phyloP scores from a whole-genome alignment of 1,140 invertebrate genomes.

The Drosophila tani region DNA sequence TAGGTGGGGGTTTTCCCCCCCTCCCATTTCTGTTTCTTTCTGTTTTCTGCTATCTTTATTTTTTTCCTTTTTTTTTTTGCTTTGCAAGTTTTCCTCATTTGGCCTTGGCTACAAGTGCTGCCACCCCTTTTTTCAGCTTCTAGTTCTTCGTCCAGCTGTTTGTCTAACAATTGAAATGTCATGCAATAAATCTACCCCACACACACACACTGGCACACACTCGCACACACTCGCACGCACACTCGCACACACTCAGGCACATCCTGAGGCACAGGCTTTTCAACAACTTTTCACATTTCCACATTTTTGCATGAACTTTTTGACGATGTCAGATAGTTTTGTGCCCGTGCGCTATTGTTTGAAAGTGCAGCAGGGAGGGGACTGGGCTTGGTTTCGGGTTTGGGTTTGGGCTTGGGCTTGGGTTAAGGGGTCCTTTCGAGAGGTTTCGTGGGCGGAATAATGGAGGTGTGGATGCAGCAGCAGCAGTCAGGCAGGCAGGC shows the following conservation, averaged over 20 bases:
- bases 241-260: neutral
- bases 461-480: constrained; percentile 26
- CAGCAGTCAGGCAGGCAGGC: constrained; percentile 3
- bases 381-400: neutral
- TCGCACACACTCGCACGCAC: constrained; percentile 22
- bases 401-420: constrained; percentile 6
- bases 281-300: constrained; percentile 81
- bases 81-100: constrained; percentile 48
- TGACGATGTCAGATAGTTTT: constrained; percentile 81
- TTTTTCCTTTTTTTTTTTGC: neutral
- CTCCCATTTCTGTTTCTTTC: constrained; percentile 9
- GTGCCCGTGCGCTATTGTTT: constrained; percentile 60
- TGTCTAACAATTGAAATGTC: constrained; percentile 83
- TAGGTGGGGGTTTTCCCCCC: neutral
- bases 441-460: constrained; percentile 15
- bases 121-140: constrained; percentile 32
- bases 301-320: constrained; percentile 83
- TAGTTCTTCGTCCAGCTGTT: constrained; percentile 75
- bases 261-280: constrained; percentile 59
- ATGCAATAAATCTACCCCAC: constrained; percentile 78
- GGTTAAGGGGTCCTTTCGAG: constrained; percentile 10
- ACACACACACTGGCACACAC: constrained; percentile 35
- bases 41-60: neutral
- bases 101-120: constrained; percentile 68
- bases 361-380: constrained; percentile 27